A percentile compares a stretch with the other conserved stretches of the same genome.
These are phyloP conservation scores for Limnodromus scolopaceus DNA, from an alignment of 2,797 vertebrate species.

Conservation along the genomic window DNA sequence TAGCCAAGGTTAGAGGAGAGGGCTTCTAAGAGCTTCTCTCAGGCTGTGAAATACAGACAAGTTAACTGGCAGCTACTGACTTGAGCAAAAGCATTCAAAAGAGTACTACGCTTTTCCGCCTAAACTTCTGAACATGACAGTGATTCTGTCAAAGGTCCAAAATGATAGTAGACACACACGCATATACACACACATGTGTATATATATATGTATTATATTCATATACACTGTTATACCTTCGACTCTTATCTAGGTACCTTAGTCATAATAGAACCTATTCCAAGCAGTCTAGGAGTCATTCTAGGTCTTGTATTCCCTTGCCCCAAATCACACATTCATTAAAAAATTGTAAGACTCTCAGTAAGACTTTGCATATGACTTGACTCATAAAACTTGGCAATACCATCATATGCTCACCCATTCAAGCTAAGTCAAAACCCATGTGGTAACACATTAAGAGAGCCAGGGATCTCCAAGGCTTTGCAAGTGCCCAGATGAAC, in stretches of 20 bases:
- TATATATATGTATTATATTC: neutral
- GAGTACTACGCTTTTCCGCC: neutral
- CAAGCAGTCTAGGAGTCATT: neutral
- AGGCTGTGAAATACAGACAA: neutral
- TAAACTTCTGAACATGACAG: neutral
- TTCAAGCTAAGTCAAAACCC: neutral
- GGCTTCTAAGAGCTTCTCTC: neutral
- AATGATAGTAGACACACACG: neutral
- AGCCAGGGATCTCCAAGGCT: neutral
- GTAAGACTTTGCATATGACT: neutral
- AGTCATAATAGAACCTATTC: neutral
- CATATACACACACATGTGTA: accelerated
- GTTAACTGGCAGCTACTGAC: neutral
- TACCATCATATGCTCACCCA: neutral
- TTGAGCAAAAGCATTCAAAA: neutral
- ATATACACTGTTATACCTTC: neutral
- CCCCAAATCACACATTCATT: neutral
- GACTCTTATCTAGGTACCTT: neutral
- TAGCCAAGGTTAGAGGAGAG: neutral
- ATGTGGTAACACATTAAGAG: neutral
- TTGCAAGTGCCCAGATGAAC: neutral
- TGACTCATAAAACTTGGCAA: neutral
- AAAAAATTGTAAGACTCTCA: neutral
- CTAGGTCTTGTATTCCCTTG: neutral
- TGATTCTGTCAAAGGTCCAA: neutral